Percentiles rank a stretch among this genome's conserved stretches.
Conservation (phyloP, 2,888 invertebrate genomes). For the Xanthostigma xanthostigma region DNA sequence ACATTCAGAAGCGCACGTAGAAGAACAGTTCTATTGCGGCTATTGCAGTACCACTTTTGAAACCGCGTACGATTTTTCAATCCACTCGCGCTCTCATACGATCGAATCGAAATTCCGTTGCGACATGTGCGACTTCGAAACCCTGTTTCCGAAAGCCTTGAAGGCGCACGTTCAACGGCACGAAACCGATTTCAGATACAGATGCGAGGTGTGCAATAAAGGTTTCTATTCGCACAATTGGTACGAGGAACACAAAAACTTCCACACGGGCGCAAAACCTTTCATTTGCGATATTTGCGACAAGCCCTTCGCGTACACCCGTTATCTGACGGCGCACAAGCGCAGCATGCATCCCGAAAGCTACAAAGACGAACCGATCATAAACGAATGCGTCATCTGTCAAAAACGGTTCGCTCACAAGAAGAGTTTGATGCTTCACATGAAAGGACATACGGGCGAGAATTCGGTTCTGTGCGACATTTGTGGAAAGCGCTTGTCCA, state of each 20-base stretch:
- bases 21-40: conserved; percentile 25
- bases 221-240: conserved; percentile 28
- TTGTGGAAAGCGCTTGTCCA: conserved; percentile 39
- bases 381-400: conserved; percentile 28
- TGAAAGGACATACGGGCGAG: conserved; percentile 32
- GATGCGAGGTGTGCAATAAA: conserved; percentile 37
- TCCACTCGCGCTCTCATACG: conserved; percentile 24
- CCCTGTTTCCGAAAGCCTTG: conserved; percentile 22
- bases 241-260: conserved; percentile 23
- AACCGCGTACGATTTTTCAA: conserved; percentile 24
- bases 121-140: conserved; percentile 24
- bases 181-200: conserved; percentile 30
- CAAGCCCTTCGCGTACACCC: conserved; percentile 28
- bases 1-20: conserved; percentile 25
- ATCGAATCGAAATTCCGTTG: conserved; percentile 23
- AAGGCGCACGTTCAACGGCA: conserved; percentile 23
- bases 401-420: conserved; percentile 27
- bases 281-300: conserved; percentile 34
- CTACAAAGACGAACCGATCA: conserved; percentile 17
- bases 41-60: conserved; percentile 25
- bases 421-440: conserved; percentile 27
- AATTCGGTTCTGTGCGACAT: conserved; percentile 38
- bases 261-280: conserved; percentile 37
- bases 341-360: conserved; percentile 34
- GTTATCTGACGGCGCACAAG: conserved; percentile 36